Base-by-base conservation (phyloP, 1,140 invertebrate species). In the Tetragnatha versicolor region DNA sequence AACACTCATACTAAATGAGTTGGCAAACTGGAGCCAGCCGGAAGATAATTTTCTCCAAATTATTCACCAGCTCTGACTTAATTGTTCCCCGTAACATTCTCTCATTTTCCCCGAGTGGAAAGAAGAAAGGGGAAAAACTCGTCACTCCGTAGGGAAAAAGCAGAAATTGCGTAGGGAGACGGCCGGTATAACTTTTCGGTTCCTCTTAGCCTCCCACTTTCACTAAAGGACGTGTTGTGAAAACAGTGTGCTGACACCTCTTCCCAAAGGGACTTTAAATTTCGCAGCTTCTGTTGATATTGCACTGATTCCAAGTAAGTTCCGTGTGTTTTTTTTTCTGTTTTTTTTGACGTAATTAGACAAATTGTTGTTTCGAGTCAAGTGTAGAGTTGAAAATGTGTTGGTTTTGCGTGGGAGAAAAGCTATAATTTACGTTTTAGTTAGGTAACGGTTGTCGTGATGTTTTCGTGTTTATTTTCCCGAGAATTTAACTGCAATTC, bases 161-260 rank as follows among this genome's bases (percentile, higher is more conserved):
- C 31, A 10, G 12, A 33, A 73, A 65, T 42, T 73, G 69, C 69
- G 69, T 73, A 73, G 69, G 69, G 69, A 73, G 69, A 53, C 29
- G 17, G 10, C 17, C 27, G 31, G 29, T 73, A 60, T 73, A 60
- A 58, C 51, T 60, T 47, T 72, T 25, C 69, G 25, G 12, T 20
- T 25, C 25, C 53, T 6, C 42, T 58, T 39, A n/a, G 12, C 2
- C 20, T 12, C 17, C 1, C 14, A 17, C 9, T 35, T 35, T 27
- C 35, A 25, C 17, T 42, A 45, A 27, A 33, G 22, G 20, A 6
- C 25, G 5, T n/a, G 27, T 60, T 60, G 27, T 35, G 9, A 33
- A 33, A 60, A 60, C 55, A 31, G n/a, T 33, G n/a, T 27, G n/a
- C 14, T 53, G 65, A 33, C 22, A 42, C 42, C 6, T 14, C 25